phyloP scores from a whole-genome alignment of 2,888 invertebrate species.

The Scelioninae gen. 2 region DNA sequence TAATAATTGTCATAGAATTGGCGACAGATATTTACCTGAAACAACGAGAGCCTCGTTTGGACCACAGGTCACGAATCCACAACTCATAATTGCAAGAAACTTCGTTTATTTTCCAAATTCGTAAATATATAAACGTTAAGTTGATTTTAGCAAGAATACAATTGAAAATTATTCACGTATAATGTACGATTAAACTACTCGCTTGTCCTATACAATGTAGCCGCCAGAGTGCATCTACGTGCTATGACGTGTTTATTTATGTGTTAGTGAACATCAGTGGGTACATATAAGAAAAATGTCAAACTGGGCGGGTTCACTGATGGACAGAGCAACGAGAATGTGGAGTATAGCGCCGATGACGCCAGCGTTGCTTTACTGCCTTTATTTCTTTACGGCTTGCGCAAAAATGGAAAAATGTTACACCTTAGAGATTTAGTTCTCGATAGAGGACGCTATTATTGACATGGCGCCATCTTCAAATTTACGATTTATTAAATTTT shows the following conservation, averaged over 20 bases:
- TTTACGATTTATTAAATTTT: not conserved
- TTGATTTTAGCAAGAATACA: too few relatives aligned
- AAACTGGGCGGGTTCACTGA: too few relatives aligned
- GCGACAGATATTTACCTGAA: constrained; percentile 81
- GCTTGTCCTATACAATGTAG: constrained; percentile 7
- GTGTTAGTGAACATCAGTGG: not conserved
- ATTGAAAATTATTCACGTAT: constrained; percentile 24
- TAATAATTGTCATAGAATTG: not conserved
- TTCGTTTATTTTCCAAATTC: not conserved
- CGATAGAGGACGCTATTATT: constrained; percentile 12
- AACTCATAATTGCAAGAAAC: constrained; percentile 78
- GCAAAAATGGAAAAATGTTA: constrained; percentile 2
- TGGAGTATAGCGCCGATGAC: too few relatives aligned
- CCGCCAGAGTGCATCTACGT: constrained; percentile 10
- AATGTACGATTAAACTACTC: constrained; percentile 22
- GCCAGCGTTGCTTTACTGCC: constrained; percentile 2
- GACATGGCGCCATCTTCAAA: constrained; percentile 7
- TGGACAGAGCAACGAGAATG: constrained; percentile 2
- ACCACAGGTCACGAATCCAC: constrained; percentile 96
- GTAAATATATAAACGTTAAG: too few relatives aligned
- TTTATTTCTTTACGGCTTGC: too few relatives aligned
- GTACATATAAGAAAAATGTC: too few relatives aligned
- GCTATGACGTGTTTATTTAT: constrained; percentile 7
- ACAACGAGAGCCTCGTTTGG: constrained; percentile 96
- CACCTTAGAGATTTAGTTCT: constrained; percentile 1